Evolutionary conservation across 2,888 invertebrate genomes (phyloP).

Genomic region (Dynastes maya): DNA sequence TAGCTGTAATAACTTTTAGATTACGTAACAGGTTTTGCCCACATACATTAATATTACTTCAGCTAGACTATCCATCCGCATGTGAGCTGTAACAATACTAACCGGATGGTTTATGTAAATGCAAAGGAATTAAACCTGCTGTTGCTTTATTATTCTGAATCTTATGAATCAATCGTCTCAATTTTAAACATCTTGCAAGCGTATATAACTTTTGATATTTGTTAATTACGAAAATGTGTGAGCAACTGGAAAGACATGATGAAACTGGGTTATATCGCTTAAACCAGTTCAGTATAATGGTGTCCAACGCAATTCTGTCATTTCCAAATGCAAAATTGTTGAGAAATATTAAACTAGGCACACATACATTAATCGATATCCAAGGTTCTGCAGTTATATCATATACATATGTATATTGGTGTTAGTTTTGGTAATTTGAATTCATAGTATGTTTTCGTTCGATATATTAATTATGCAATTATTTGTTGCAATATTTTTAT

Average conservation of each 20-base stretch:
- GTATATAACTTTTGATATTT: too few species aligned
- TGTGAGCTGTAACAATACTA: too few species aligned
- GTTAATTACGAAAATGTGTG: too few species aligned
- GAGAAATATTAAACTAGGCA: background rate
- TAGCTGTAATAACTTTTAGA: background rate
- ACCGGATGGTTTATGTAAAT: too few species aligned
- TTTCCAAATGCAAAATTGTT: conserved; percentile 23
- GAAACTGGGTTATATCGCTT: conserved; percentile 16
- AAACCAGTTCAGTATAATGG: conserved; percentile 18
- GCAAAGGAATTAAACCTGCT: too few species aligned
- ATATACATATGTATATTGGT: too few species aligned
- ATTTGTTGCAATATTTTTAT: background rate
- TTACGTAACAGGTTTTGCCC: conserved; percentile 8
- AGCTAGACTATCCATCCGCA: background rate
- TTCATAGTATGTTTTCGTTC: too few species aligned
- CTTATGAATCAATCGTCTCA: too few species aligned
- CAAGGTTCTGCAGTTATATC: background rate
- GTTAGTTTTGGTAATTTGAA: too few species aligned
- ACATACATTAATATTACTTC: conserved; percentile 1
- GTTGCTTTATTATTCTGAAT: too few species aligned
- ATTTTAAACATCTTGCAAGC: too few species aligned
- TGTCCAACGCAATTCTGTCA: conserved; percentile 10
- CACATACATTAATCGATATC: background rate
- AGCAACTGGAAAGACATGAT: background rate
- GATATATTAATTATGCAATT: background rate